Conservation (phyloP, 2,888 invertebrate species). For the Stratiomys singularior region DNA sequence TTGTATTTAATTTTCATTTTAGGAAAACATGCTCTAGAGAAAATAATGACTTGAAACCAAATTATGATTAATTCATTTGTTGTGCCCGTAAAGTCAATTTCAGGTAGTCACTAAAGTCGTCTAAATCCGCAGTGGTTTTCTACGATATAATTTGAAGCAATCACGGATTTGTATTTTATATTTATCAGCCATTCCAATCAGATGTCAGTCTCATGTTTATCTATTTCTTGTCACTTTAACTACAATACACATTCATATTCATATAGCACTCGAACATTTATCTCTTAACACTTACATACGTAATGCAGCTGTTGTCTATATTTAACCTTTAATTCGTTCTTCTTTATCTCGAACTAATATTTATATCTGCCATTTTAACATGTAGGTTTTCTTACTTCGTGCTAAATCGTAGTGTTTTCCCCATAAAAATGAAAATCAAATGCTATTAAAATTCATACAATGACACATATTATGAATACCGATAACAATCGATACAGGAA, state of each 20-base stretch:
- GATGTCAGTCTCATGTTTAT: too few relatives aligned
- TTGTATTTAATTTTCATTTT: too few relatives aligned
- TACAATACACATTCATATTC: background rate
- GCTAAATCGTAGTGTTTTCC: background rate
- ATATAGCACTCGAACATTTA: background rate
- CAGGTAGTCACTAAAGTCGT: too few relatives aligned
- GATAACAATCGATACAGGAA: constrained; percentile 36
- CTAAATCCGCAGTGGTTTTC: too few relatives aligned
- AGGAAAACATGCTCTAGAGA: too few relatives aligned
- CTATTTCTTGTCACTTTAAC: too few relatives aligned
- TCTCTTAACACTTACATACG: background rate
- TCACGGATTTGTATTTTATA: too few relatives aligned
- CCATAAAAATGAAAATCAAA: background rate
- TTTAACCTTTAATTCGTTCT: background rate
- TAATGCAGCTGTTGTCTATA: background rate
- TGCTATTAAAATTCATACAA: background rate
- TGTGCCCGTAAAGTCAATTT: too few relatives aligned
- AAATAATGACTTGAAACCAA: too few relatives aligned
- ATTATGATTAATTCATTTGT: too few relatives aligned
- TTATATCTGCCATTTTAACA: background rate
- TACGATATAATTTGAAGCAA: too few relatives aligned
- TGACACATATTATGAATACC: background rate
- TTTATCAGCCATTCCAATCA: too few relatives aligned
- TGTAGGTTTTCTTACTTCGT: constrained; percentile 2
- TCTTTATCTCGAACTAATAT: constrained; percentile 20